Percentiles rank a stretch among this genome's conserved stretches.
phyloP scores from a whole-genome alignment of 1,140 invertebrate species.

The Aphelenchoides avenae region DNA sequence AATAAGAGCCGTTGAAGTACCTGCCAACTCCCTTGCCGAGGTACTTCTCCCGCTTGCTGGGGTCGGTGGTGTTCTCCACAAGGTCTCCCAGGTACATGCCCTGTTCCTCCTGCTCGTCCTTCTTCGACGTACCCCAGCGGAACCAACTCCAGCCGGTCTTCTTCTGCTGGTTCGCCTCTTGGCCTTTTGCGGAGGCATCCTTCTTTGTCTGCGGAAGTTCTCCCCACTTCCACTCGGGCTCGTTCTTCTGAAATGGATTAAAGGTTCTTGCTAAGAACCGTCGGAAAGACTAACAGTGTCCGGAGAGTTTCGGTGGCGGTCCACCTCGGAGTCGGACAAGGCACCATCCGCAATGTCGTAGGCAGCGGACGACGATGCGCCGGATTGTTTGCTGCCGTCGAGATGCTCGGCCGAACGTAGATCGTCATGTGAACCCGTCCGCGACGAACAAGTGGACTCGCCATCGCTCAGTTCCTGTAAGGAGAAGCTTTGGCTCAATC shows the following conservation, averaged over 20 bases:
- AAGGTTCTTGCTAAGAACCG: slow-evolving; percentile 8
- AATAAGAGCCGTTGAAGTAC: neutral
- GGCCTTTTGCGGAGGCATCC: slow-evolving; percentile 15
- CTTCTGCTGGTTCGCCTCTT: slow-evolving; percentile 13
- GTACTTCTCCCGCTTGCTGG: slow-evolving; percentile 48
- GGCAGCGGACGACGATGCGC: too few relatives aligned
- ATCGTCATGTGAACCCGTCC: too few relatives aligned
- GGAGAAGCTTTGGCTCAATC: too few relatives aligned
- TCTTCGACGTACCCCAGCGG: slow-evolving; percentile 47
- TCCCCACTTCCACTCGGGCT: slow-evolving; percentile 84
- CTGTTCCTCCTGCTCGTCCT: slow-evolving; percentile 62
- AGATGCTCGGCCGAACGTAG: too few relatives aligned
- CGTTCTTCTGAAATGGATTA: slow-evolving; percentile 35
- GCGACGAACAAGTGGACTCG: too few relatives aligned
- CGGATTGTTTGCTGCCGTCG: too few relatives aligned
- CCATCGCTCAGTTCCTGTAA: too few relatives aligned
- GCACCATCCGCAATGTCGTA: slow-evolving; percentile 54
- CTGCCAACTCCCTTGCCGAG: slow-evolving; percentile 34
- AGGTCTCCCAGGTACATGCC: slow-evolving; percentile 83
- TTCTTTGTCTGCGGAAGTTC: slow-evolving; percentile 71
- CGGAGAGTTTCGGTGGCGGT: slow-evolving; percentile 30
- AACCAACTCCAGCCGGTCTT: slow-evolving; percentile 27
- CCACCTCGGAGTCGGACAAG: slow-evolving; percentile 54
- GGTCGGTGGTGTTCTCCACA: slow-evolving; percentile 65
- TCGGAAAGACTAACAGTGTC: neutral